Evolutionary conservation across 2,888 invertebrate genomes (phyloP), one percentile per base, ranked within the genome.

Genomic region (Euphydryas editha): DNA sequence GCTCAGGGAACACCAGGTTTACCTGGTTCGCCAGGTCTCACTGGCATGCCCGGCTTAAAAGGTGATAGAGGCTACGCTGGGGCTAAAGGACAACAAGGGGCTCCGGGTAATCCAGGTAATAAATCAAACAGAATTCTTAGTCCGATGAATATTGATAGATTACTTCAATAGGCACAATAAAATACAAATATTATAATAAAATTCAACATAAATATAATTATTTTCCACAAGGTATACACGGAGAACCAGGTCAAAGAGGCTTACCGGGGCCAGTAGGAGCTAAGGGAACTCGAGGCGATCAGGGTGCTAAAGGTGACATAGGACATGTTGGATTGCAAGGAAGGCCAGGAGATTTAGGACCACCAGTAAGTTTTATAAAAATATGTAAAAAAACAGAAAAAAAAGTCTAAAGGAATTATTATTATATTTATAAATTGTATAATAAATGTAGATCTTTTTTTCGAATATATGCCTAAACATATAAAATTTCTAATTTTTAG

Each of bases 261-360:
- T 80, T 90, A 86, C 78, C 93, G 85, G 80, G 96, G 88, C 83
- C 95, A 69, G 88, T 94, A 8, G 97, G 97, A 37, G 91, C 94
- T 1, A 97, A 97, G 80, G 97, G 97, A 20, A 93, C 93, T 10
- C 92, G 96, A 69, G 97, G 97, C 20, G 96, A 96, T 83, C 88
- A 95, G 49, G 97, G 97, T 8, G 84, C 93, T n/a, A 94, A 96
- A 81, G 97, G 97, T 62, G 96, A 97, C 75, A 79, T 92, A 39
- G 97, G 97, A 21, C 90, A 95, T 62, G 94, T 94, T 85, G 97
- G 97, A n/a, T 93, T 95, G 24, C 95, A 96, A 10, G 97, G 97
- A 66, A 87, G 96, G 72, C 95, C 96, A 2, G 97, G 97, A 78
- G 95, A 96, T 81, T 87, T 95, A 61, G 97, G 97, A 72, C 92